phyloP scores from a whole-genome alignment of 2,113 vertebrate genomes.

The Toxotes jaculatrix region DNA sequence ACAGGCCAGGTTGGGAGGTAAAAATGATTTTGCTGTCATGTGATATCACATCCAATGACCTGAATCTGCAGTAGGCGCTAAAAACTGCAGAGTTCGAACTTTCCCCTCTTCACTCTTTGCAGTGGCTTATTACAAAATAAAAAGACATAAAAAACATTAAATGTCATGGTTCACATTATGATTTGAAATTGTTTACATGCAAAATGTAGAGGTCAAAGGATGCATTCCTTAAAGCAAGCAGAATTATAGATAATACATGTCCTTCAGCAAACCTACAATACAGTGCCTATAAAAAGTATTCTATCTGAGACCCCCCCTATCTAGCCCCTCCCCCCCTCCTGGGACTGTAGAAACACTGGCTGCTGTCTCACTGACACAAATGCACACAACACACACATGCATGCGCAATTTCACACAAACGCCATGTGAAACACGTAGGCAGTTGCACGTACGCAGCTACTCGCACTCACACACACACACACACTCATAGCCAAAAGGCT shows the following conservation, averaged over 20 bases:
- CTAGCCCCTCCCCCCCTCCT: not conserved
- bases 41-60: not conserved
- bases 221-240: not conserved
- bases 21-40: not conserved
- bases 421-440: constrained; percentile 41
- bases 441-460: constrained; percentile 22
- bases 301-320: not conserved
- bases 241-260: not conserved
- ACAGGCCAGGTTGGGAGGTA: not conserved
- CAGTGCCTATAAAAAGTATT: not conserved
- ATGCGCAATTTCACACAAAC: constrained; percentile 64
- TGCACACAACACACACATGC: constrained; percentile 55
- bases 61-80: not conserved
- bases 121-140: not conserved
- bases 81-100: not conserved
- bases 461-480: not conserved
- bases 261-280: not conserved
- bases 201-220: not conserved
- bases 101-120: not conserved
- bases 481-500: constrained; percentile 50
- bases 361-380: constrained; percentile 51
- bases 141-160: not conserved
- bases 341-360: constrained; percentile 37
- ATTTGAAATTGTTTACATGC: not conserved
- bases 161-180: not conserved